Conservation (phyloP, 2,888 invertebrate species). For the Lamellibrachia columna region DNA sequence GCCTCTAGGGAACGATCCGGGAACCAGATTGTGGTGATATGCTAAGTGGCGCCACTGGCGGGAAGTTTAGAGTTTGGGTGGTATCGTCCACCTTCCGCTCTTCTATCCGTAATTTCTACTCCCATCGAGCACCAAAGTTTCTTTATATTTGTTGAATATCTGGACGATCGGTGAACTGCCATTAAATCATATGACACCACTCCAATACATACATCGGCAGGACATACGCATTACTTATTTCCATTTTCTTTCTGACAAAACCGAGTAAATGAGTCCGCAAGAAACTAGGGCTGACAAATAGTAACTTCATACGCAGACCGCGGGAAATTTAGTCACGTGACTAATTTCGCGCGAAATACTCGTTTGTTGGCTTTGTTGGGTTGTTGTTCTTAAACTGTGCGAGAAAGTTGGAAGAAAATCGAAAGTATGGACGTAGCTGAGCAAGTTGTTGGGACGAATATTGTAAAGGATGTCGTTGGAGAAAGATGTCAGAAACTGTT, state of each 20-base stretch:
- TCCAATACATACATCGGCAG: not conserved
- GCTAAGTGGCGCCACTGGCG: no score
- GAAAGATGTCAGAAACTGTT: slow-evolving; percentile 93
- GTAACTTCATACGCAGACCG: not conserved
- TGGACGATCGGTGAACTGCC: not conserved
- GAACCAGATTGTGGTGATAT: no score
- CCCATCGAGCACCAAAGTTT: not conserved
- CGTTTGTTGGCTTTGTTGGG: not conserved
- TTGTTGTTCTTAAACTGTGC: not conserved
- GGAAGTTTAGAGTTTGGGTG: no score
- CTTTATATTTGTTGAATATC: not conserved
- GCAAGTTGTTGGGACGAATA: slow-evolving; percentile 57
- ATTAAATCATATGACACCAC: not conserved
- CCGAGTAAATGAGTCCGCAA: not conserved
- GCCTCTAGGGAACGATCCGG: no score
- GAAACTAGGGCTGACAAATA: not conserved
- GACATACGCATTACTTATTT: not conserved
- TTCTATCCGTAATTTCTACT: not conserved
- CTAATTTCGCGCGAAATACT: not conserved
- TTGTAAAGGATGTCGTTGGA: slow-evolving; percentile 85
- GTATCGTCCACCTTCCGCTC: not conserved
- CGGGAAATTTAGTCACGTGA: not conserved
- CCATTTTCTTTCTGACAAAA: not conserved
- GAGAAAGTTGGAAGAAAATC: slow-evolving; percentile 1
- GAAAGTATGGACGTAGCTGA: slow-evolving; percentile 61